Evolutionary conservation across 2,888 invertebrate species (phyloP).

Genomic region (Ormyrus rosae): DNA sequence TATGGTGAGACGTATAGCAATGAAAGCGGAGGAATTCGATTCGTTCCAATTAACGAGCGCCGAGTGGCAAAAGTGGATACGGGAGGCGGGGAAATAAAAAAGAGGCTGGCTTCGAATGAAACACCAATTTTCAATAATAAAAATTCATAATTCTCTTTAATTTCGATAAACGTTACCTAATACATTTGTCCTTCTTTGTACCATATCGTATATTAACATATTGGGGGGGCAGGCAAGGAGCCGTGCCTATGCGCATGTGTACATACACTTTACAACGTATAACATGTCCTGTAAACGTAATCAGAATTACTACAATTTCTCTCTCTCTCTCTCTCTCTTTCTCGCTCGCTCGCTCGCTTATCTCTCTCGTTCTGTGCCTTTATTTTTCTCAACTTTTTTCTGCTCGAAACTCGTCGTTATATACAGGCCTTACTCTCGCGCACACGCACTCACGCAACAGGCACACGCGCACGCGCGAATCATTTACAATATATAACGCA

Average conservation of each 20-base stretch:
- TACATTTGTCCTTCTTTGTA: slow-evolving; percentile 74
- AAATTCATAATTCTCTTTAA: slow-evolving; percentile 73
- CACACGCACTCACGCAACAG: slow-evolving; percentile 9
- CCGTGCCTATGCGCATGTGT: slow-evolving; percentile 37
- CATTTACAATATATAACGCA: slow-evolving; percentile 1
- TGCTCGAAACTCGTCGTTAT: slow-evolving; percentile 17
- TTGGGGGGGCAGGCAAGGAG: slow-evolving; percentile 25
- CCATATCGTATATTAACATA: slow-evolving; percentile 69
- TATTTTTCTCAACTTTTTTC: background rate
- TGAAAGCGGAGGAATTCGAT: background rate
- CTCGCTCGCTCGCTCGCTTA: background rate
- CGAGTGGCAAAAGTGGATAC: background rate
- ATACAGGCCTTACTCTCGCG: slow-evolving; percentile 9
- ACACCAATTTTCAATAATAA: slow-evolving; percentile 68
- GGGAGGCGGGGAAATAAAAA: background rate
- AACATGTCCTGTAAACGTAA: slow-evolving; percentile 32
- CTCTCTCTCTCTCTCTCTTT: slow-evolving; percentile 12
- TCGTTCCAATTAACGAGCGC: background rate
- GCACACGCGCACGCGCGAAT: background rate
- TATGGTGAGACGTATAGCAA: too few species aligned
- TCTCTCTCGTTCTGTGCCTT: background rate
- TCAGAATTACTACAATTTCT: slow-evolving; percentile 3
- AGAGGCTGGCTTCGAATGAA: slow-evolving; percentile 3
- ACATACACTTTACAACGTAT: slow-evolving; percentile 45
- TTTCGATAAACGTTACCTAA: slow-evolving; percentile 72